A percentile compares a stretch with the other conserved stretches of the same genome.
Conservation (phyloP, 2,888 invertebrate genomes). For the Thymelicus sylvestris region DNA sequence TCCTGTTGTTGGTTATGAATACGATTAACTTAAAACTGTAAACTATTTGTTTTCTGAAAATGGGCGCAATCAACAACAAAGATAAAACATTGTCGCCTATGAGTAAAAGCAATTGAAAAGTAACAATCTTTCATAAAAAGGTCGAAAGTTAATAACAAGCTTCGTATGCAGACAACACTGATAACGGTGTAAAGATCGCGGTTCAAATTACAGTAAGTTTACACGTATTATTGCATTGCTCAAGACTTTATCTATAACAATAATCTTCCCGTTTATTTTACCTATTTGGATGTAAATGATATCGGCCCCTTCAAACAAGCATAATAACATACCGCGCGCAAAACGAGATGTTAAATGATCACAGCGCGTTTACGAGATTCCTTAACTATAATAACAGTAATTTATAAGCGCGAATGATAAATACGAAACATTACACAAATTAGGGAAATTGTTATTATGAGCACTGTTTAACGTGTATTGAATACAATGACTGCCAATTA, state of each 20-base stretch:
- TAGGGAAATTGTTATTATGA: slow-evolving; percentile 21
- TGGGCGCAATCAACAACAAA: too few species aligned
- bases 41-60: too few species aligned
- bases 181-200: background rate
- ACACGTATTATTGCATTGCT: slow-evolving; percentile 26
- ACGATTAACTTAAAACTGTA: too few species aligned
- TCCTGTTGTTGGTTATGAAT: too few species aligned
- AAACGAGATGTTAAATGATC: slow-evolving; percentile 25
- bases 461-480: slow-evolving; percentile 6
- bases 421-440: slow-evolving; percentile 8
- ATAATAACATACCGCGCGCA: slow-evolving; percentile 28
- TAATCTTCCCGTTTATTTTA: slow-evolving; percentile 35
- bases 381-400: slow-evolving; percentile 25
- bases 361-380: slow-evolving; percentile 23
- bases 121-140: background rate
- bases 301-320: slow-evolving; percentile 35
- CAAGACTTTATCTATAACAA: slow-evolving; percentile 38
- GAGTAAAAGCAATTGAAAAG: background rate
- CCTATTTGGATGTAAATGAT: slow-evolving; percentile 40
- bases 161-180: background rate
- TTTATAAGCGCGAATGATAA: slow-evolving; percentile 6
- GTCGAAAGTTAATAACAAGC: slow-evolving; percentile 5
- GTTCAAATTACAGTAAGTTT: slow-evolving; percentile 14
- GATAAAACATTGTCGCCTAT: too few species aligned
- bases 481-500: slow-evolving; percentile 19